phyloP scores from a whole-genome alignment of 2,888 invertebrate species.

The Hesperia comma region DNA sequence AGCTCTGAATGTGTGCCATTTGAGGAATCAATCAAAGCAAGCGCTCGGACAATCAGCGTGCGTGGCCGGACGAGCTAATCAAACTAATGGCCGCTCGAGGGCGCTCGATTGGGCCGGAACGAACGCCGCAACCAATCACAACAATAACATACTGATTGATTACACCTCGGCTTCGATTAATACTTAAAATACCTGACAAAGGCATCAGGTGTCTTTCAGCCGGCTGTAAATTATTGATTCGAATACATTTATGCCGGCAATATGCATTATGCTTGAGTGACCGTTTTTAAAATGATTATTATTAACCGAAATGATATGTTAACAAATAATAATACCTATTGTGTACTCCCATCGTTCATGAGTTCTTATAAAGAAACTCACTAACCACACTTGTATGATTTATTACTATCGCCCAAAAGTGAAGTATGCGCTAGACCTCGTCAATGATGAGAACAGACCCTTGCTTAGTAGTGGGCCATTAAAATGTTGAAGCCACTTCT shows the following conservation, averaged over 20 bases:
- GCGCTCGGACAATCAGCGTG: slow-evolving; percentile 69
- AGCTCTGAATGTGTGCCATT: slow-evolving; percentile 62
- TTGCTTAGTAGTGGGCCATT: no score
- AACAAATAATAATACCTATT: no score
- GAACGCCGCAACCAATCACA: slow-evolving; percentile 74
- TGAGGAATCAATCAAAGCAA: slow-evolving; percentile 78
- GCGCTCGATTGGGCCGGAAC: slow-evolving; percentile 69
- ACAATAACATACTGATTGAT: slow-evolving; percentile 78
- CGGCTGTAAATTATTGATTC: slow-evolving; percentile 4
- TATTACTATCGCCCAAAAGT: no score
- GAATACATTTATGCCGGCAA: not conserved
- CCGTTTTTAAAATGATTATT: no score
- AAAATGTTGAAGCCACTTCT: no score
- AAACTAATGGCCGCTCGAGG: slow-evolving; percentile 60
- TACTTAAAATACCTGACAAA: slow-evolving; percentile 55
- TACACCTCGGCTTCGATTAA: slow-evolving; percentile 59
- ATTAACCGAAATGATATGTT: no score
- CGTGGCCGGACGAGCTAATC: slow-evolving; percentile 80
- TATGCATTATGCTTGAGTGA: no score
- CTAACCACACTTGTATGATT: no score
- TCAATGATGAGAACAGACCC: no score
- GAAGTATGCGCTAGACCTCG: no score
- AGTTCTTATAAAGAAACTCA: no score
- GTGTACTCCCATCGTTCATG: no score
- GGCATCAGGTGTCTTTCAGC: slow-evolving; percentile 42